A percentile compares a stretch with the other conserved stretches of the same genome.
Conservation (phyloP, 2,797 vertebrate species). For the Myoxocephalus aenaeus region DNA sequence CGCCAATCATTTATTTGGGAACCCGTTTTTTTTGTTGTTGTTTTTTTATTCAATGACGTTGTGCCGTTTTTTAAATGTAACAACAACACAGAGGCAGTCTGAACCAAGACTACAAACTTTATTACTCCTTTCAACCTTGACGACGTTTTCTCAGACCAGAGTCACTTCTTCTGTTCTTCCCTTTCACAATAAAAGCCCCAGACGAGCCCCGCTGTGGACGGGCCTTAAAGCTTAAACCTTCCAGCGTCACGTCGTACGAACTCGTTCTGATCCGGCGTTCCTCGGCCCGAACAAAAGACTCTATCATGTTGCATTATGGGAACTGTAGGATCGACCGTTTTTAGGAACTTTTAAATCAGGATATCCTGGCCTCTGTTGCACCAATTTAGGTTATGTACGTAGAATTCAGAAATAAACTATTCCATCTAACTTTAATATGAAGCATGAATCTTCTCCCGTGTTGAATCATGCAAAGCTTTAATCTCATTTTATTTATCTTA, state of each 20-base stretch:
- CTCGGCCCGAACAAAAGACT: neutral
- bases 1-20: too few species aligned
- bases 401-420: neutral
- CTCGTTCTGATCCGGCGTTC: neutral
- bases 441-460: too few species aligned
- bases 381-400: neutral
- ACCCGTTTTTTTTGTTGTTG: too few species aligned
- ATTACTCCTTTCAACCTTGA: neutral
- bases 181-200: neutral
- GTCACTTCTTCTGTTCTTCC: too few species aligned
- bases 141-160: too few species aligned
- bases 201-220: too few species aligned
- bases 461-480: too few species aligned
- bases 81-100: neutral
- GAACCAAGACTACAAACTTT: neutral
- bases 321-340: neutral
- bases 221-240: too few species aligned
- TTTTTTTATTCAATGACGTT: neutral
- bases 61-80: neutral
- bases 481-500: neutral
- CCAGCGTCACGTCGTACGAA: too few species aligned
- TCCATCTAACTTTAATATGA: neutral
- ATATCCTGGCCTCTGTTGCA: too few species aligned
- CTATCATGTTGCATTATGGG: neutral
- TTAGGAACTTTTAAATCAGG: too few species aligned